A percentile compares a stretch with the other conserved stretches of the same genome.
Evolutionary conservation across 2,797 vertebrate genomes (phyloP).

Genomic region (Myotis daubentonii): DNA sequence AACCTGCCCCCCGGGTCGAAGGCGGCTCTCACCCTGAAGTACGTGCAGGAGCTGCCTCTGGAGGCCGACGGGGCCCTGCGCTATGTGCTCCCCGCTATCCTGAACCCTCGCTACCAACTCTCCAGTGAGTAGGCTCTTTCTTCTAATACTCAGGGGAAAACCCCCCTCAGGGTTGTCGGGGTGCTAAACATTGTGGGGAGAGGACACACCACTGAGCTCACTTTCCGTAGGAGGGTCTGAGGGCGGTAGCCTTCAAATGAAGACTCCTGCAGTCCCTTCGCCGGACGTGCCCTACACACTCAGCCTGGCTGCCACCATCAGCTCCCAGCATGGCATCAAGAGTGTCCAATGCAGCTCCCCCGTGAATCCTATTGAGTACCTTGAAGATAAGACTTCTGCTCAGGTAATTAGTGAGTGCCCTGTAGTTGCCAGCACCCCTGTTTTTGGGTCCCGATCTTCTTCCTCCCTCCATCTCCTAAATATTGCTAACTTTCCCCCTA

Average conservation of each 20-base stretch:
- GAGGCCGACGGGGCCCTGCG: conserved; percentile 87
- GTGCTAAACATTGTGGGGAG: not conserved
- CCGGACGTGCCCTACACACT: conserved; percentile 88
- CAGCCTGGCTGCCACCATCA: conserved; percentile 83
- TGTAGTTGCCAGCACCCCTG: not conserved
- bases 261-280: conserved; percentile 54
- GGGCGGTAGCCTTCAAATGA: not conserved
- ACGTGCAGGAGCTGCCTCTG: conserved; percentile 88
- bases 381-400: conserved; percentile 84
- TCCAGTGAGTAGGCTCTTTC: conserved; percentile 77
- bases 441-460: not conserved
- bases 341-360: conserved; percentile 88
- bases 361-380: conserved; percentile 86
- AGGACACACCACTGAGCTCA: not conserved
- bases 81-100: conserved; percentile 89
- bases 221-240: conserved; percentile 37
- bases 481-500: not conserved
- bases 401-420: conserved; percentile 76
- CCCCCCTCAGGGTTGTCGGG: not conserved
- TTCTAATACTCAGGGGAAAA: not conserved
- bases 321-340: conserved; percentile 85
- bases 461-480: not conserved
- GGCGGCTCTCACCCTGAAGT: conserved; percentile 87
- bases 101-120: conserved; percentile 90
- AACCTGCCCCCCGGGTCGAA: conserved; percentile 87